A percentile compares a stretch with the other conserved stretches of the same genome.
Conservation (phyloP, 2,797 vertebrate species). For the Perodicticus potto region DNA sequence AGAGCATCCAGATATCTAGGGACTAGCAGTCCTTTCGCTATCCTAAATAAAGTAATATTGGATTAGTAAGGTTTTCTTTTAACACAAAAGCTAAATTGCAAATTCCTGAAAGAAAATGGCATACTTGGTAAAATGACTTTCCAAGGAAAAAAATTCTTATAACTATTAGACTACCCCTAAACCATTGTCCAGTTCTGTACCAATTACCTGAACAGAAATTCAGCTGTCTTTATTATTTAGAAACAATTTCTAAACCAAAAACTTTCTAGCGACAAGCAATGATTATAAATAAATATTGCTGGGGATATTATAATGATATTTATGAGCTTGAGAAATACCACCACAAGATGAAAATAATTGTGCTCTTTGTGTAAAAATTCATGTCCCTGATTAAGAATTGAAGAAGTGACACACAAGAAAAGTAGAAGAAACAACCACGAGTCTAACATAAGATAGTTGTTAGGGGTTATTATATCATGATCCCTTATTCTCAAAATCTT, state of each 20-base stretch:
- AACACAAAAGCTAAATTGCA: constrained; percentile 61
- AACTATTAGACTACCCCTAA: not conserved
- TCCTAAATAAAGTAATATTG: constrained; percentile 74
- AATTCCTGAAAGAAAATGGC: constrained; percentile 51
- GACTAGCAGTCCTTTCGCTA: constrained; percentile 60
- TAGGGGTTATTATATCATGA: not conserved
- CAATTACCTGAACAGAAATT: constrained; percentile 5
- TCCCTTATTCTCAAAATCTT: not conserved
- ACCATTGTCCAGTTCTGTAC: not conserved
- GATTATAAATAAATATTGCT: not conserved
- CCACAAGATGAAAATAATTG: not conserved
- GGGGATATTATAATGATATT: not conserved
- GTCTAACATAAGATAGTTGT: not conserved
- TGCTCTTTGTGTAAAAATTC: not conserved
- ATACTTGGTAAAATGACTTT: constrained; percentile 15
- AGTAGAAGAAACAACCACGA: not conserved
- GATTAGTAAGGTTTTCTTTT: constrained; percentile 75
- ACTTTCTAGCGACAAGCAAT: not conserved
- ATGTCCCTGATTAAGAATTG: not conserved
- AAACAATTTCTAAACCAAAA: not conserved
- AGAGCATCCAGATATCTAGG: constrained; percentile 69
- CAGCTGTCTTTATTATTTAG: constrained; percentile 23
- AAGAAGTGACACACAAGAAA: not conserved
- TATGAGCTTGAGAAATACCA: not conserved
- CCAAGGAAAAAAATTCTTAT: constrained; percentile 28